phyloP scores from a whole-genome alignment of 2,888 invertebrate genomes.

The Minunthozetes semirufus region DNA sequence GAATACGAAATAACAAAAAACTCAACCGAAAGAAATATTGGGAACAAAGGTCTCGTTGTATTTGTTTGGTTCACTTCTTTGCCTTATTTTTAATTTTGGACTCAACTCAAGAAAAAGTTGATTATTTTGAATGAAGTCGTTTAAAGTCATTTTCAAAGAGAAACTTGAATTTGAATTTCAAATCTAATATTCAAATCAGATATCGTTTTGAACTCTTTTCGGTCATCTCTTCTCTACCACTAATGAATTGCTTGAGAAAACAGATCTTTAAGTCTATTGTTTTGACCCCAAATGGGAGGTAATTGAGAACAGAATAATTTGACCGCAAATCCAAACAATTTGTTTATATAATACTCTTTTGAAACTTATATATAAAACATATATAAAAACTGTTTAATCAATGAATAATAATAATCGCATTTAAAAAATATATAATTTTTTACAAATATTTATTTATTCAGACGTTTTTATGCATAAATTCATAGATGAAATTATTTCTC shows the following conservation, averaged over 20 bases:
- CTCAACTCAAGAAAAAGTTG: neutral
- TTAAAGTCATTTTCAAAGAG: neutral
- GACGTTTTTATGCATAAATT: no score
- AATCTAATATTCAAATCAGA: neutral
- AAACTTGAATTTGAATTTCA: neutral
- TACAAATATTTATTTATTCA: no score
- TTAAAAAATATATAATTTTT: no score
- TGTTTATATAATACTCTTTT: neutral
- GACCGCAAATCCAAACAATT: neutral
- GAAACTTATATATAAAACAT: neutral
- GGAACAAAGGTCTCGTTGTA: no score
- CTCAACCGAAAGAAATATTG: no score
- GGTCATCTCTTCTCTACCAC: neutral
- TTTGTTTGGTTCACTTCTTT: no score
- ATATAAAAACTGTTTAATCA: neutral
- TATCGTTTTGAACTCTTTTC: neutral
- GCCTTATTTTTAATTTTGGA: no score
- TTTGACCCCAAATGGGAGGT: neutral
- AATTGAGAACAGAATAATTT: slow-evolving; percentile 6
- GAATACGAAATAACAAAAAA: no score
- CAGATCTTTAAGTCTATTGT: neutral
- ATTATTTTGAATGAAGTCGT: neutral
- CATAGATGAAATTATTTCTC: no score
- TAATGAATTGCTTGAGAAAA: neutral
- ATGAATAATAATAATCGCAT: neutral